These are phyloP conservation scores for Aphidius gifuensis DNA, from an alignment of 1,140 invertebrate species.

Conservation along the genomic window DNA sequence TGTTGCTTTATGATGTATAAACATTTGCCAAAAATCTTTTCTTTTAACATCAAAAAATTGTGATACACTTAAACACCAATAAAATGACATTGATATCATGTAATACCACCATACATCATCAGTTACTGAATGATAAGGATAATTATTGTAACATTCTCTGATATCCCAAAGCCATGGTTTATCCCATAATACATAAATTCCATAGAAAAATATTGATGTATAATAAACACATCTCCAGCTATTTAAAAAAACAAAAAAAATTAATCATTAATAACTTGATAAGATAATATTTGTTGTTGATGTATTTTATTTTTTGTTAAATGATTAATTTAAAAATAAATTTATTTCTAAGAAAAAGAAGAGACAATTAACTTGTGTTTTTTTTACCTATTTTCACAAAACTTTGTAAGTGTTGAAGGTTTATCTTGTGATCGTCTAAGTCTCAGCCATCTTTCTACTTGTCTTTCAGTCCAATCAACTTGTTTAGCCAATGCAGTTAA, in stretches of 20 bases:
- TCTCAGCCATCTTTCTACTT: slow-evolving; percentile 88
- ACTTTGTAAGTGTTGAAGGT: slow-evolving; percentile 86
- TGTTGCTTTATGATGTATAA: slow-evolving; percentile 92
- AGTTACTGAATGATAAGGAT: slow-evolving; percentile 66
- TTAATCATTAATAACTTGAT: neutral
- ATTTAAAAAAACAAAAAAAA: slow-evolving; percentile 22
- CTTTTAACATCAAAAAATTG: slow-evolving; percentile 91
- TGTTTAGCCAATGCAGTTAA: slow-evolving; percentile 76
- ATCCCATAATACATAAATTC: slow-evolving; percentile 81
- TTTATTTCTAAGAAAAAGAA: too few relatives aligned
- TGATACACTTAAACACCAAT: slow-evolving; percentile 89
- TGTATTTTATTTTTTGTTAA: too few relatives aligned
- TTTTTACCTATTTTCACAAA: slow-evolving; percentile 75
- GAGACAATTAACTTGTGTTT: too few relatives aligned
- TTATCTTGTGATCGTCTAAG: slow-evolving; percentile 77
- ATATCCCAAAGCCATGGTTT: slow-evolving; percentile 95
- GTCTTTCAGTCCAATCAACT: slow-evolving; percentile 80
- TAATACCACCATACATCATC: slow-evolving; percentile 92
- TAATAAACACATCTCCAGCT: slow-evolving; percentile 90
- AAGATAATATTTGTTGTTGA: neutral
- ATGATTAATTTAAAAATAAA: too few relatives aligned
- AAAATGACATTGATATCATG: slow-evolving; percentile 92
- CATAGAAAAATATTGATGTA: slow-evolving; percentile 77
- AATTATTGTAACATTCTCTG: slow-evolving; percentile 84
- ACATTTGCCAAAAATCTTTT: slow-evolving; percentile 99